Evolutionary conservation across 2,888 invertebrate species (phyloP), one percentile per base, ranked within the genome.

Genomic region (Stenchaetothrips biformis): DNA sequence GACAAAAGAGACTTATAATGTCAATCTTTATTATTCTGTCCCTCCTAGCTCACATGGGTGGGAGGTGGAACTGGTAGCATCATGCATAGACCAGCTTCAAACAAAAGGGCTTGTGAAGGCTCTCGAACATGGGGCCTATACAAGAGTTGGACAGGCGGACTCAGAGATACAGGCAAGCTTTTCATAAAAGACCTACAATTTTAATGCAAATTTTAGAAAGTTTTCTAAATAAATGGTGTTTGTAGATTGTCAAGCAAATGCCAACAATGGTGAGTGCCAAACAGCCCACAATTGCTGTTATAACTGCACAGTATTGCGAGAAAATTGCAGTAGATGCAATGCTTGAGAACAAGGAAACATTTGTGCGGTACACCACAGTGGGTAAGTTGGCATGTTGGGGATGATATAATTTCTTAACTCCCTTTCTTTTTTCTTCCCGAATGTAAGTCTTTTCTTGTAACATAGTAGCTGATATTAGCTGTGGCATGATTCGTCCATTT

Each of bases 261-360:
- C 98, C 98, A 18, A 93, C 93, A 16, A 92, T 98, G 86, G 92
- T 92, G 80, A 93, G 93, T 82, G 92, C 94, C 48, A 95, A 97
- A 84, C 97, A 97, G 86, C 98, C 98, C 0, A 97, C 96, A 27
- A 96, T 99, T 85, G 99, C 98, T n/a, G 95, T 99, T 81, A 95
- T 99, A 82, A 98, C 98, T 0, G 97, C 97, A 0, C 92, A 98
- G 85, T 99, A 97, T 88, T 97, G 97, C 85, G 99, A 99, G 88
- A 99, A 99, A 87, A 90, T 98, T 84, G 99, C 99, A 1, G 97
- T 99, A 0, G 99, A 99, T 87, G 94, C 98, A 21, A 95, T 99
- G 95, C 95, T 99, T 86, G 97, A 98, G 84, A 96, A 98, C 86
- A 97, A 97, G 87, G 96, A 96, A 86, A 98, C 98, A 0, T 98